phyloP scores from a whole-genome alignment of 1,140 invertebrate species.

The Drosophila persimilis region DNA sequence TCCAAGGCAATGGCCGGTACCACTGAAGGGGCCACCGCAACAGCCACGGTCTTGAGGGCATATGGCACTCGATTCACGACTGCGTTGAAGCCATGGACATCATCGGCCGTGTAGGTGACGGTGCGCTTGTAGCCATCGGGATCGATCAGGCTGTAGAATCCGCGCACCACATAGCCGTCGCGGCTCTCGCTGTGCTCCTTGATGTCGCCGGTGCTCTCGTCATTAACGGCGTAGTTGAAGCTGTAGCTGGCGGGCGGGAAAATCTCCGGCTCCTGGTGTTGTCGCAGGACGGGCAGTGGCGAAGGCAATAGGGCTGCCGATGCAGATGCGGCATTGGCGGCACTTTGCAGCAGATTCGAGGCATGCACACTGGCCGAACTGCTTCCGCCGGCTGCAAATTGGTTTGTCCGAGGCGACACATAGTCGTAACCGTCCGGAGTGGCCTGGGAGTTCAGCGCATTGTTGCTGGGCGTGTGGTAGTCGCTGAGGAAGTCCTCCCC shows the following conservation, averaged over 20 bases:
- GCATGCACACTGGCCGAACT: slow-evolving; percentile 30
- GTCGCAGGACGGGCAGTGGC: slow-evolving; percentile 35
- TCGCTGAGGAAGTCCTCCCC: slow-evolving; percentile 59
- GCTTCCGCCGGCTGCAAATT: slow-evolving; percentile 32
- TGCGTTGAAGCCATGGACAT: slow-evolving; percentile 85
- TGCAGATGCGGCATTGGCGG: slow-evolving; percentile 21
- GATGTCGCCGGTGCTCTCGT: slow-evolving; percentile 63
- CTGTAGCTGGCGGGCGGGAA: slow-evolving; percentile 63
- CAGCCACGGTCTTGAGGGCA: slow-evolving; percentile 42
- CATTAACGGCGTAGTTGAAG: slow-evolving; percentile 62
- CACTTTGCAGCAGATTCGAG: slow-evolving; percentile 43
- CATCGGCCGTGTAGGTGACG: slow-evolving; percentile 85
- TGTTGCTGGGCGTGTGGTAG: slow-evolving; percentile 51
- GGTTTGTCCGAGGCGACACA: slow-evolving; percentile 8
- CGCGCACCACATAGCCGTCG: slow-evolving; percentile 61
- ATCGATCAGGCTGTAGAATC: slow-evolving; percentile 65
- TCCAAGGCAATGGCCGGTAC: slow-evolving; percentile 21
- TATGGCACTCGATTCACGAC: slow-evolving; percentile 82
- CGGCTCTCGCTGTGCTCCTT: slow-evolving; percentile 67
- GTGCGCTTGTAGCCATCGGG: slow-evolving; percentile 83
- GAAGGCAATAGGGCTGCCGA: slow-evolving; percentile 31
- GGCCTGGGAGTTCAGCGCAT: slow-evolving; percentile 53
- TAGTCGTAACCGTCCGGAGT: slow-evolving; percentile 67
- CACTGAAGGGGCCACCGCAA: slow-evolving; percentile 11
- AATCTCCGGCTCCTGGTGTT: slow-evolving; percentile 38